Evolutionary conservation across 2,797 vertebrate species (phyloP), one percentile per base, ranked within the genome.

Genomic region (Podargus strigoides): DNA sequence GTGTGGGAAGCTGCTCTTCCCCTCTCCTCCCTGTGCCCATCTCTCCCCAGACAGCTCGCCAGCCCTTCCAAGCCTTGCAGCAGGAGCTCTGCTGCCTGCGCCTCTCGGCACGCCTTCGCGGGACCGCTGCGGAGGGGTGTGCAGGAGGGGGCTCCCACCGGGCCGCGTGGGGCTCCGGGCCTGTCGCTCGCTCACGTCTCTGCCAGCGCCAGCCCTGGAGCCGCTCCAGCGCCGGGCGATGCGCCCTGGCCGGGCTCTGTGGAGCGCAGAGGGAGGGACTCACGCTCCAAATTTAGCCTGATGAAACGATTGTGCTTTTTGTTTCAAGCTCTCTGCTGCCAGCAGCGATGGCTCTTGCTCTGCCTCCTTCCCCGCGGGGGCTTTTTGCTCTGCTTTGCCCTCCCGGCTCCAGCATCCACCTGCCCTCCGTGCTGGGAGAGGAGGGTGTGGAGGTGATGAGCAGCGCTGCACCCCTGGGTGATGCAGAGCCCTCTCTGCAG

Each of bases 261-360:
- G 3, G 52, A 63, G 93, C 3, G 36, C 74, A 10, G 64, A 92
- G 90, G 89, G 92, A 95, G 95, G 92, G 75, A 80, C 90, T 53
- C 13, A 0, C 0, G 0, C 82, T 95, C 96, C 95, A 96, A 91
- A 95, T 95, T 95, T 95, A 96, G 95, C 94, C 91, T 69, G 91
- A 93, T 93, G 78, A 78, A 94, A 80, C 2, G 44, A 63, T 90
- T 74, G 68, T 70, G 42, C 81, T 92, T 91, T 58, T 56, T 64
- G 80, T 88, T 77, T 94, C 7, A 3, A 87, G 78, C 62, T 47
- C 21, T 60, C 32, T 7, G 28, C 77, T 79, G 86, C 84, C 93
- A 95, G 80, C 18, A 6, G 52, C 0, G 13, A 42, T 73, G 95
- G 52, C 77, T 93, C 63, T 46, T 49, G 84, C 78, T 68, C 72